A percentile compares a stretch with the other conserved stretches of the same genome.
Evolutionary conservation across 2,888 invertebrate species (phyloP).

Genomic region (Ornithoptera priamus): DNA sequence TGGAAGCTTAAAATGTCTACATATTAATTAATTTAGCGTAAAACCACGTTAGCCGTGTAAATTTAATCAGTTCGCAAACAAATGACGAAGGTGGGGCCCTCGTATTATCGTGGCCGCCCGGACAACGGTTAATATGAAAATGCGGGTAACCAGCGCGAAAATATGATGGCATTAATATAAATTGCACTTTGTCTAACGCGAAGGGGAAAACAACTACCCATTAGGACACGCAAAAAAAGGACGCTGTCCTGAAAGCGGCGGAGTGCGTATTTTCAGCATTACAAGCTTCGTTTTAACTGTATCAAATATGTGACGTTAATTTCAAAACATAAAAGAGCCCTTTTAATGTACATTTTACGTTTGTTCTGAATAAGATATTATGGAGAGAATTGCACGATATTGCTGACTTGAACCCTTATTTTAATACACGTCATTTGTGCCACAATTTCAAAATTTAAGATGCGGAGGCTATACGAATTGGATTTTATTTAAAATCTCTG

Average conservation of each 20-base stretch:
- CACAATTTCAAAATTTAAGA: background rate
- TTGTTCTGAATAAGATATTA: background rate
- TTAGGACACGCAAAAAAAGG: constrained; percentile 31
- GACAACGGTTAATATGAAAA: constrained; percentile 72
- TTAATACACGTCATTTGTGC: background rate
- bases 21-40: constrained; percentile 55
- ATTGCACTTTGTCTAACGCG: constrained; percentile 65
- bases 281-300: constrained; percentile 11
- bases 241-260: background rate
- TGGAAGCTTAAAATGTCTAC: constrained; percentile 28
- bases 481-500: too few relatives aligned
- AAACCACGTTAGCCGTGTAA: constrained; percentile 65
- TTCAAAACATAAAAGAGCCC: constrained; percentile 4
- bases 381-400: background rate
- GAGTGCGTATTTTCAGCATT: constrained; percentile 4
- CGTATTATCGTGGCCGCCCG: constrained; percentile 65
- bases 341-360: background rate
- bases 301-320: constrained; percentile 15
- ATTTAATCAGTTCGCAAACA: constrained; percentile 74
- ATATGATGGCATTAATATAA: constrained; percentile 76
- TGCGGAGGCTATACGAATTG: background rate
- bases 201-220: constrained; percentile 61
- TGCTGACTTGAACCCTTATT: background rate
- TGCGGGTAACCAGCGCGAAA: constrained; percentile 72
- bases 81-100: constrained; percentile 72